Conservation (phyloP, 2,113 vertebrate species). For the Bothrops jararaca region DNA sequence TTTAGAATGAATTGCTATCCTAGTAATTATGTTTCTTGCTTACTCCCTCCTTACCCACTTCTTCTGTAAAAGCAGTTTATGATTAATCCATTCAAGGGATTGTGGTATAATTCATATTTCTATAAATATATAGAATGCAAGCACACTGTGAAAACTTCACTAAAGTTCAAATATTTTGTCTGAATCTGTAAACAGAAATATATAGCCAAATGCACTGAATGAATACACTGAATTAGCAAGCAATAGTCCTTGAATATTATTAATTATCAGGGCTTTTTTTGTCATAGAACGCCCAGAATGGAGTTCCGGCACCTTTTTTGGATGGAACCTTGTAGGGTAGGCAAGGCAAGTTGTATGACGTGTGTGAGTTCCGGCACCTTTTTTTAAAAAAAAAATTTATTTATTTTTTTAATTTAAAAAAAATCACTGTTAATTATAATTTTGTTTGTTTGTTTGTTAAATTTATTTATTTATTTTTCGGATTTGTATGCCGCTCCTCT, state of each 20-base stretch:
- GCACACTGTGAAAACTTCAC: slow-evolving; percentile 18
- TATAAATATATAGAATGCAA: slow-evolving; percentile 1
- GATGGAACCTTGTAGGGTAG: no score
- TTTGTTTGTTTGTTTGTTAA: not conserved
- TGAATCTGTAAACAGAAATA: slow-evolving; percentile 24
- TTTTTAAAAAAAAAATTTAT: no score
- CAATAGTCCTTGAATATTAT: slow-evolving; percentile 6
- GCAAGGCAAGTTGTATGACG: no score
- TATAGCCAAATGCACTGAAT: not conserved
- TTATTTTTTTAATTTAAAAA: no score
- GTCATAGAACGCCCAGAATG: no score
- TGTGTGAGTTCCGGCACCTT: no score
- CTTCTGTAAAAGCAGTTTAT: slow-evolving; percentile 36
- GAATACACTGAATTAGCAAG: slow-evolving; percentile 2
- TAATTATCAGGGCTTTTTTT: no score
- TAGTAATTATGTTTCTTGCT: slow-evolving; percentile 38
- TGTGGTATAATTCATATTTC: slow-evolving; percentile 49
- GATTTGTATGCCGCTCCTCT: no score
- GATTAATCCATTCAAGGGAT: slow-evolving; percentile 48
- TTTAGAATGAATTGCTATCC: slow-evolving; percentile 45
- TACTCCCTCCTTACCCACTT: slow-evolving; percentile 1
- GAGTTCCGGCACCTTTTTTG: no score
- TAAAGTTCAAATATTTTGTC: slow-evolving; percentile 35
- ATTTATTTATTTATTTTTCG: no score
- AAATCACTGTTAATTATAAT: slow-evolving; percentile 1